Evolutionary conservation across 2,888 invertebrate species (phyloP), one percentile per base, ranked within the genome.

Genomic region (Perithous albicinctus): DNA sequence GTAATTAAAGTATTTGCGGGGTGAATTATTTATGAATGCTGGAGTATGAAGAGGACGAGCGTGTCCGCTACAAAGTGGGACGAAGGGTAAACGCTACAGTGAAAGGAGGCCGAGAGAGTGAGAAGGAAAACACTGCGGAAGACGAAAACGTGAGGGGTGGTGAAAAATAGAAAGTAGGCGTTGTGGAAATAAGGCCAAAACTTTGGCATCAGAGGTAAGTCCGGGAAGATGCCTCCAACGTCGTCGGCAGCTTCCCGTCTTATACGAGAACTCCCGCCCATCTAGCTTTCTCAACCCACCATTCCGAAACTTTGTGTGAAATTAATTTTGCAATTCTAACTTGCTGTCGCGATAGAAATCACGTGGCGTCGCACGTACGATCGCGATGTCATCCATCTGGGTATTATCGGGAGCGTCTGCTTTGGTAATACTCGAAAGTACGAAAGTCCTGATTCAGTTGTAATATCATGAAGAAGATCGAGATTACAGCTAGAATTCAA

Each of bases 241-340:
- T 59, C 23, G 48, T 75, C 75, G 41, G 41, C 35, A 15, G 43
- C 48, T 35, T 23, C 48, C 41, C 32, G 29, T 64, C 77, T 73
- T 46, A n/a, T n/a, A 29, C 51, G 15, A 35, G 32, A 15, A n/a
- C 29, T 23, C 59, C 18, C 51, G 18, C 7, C 26, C 23, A 41
- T 8, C 73, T 75, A n/a, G 8, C 32, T 66, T 64, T 56, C 41
- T 66, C 59, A 77, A 38, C n/a, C 20, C n/a, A n/a, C n/a, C n/a
- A n/a, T 77, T 67, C 43, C 72, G 70, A 86, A 90, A 88, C 87
- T 88, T 89, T 79, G 54, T 82, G 81, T 84, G 82, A 87, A 88
- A 89, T 90, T 89, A 90, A 89, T 89, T 90, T 88, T 87, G 88
- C 87, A 87, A 88, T 89, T 88, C 86, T 77, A 89, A 88, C 88